These are phyloP conservation scores for Fabriciana adippe DNA, from an alignment of 2,888 invertebrate genomes.

Conservation along the genomic window DNA sequence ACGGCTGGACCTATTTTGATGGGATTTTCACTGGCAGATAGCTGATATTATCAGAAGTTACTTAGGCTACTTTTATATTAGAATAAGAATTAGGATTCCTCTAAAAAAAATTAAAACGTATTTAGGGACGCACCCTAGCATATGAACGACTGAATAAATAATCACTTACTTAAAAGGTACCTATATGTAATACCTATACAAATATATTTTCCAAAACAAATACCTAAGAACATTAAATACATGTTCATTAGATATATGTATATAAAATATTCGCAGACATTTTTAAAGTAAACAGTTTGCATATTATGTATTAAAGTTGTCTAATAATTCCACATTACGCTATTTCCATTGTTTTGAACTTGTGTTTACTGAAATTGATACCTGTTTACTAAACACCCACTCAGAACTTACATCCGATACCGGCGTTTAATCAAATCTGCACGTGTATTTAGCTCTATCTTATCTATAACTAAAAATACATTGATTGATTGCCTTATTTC, in stretches of 20 bases:
- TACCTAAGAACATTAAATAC: background rate
- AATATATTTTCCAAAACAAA: background rate
- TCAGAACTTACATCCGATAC: constrained; percentile 35
- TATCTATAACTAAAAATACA: constrained; percentile 32
- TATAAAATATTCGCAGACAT: background rate
- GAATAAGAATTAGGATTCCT: too few species aligned
- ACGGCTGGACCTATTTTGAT: too few species aligned
- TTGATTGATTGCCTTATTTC: constrained; percentile 26
- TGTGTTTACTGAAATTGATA: constrained; percentile 12
- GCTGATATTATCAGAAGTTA: too few species aligned
- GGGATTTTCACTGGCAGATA: too few species aligned
- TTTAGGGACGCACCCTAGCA: background rate
- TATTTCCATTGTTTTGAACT: constrained; percentile 12
- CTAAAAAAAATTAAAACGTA: too few species aligned
- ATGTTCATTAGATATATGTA: background rate
- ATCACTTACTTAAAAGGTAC: constrained; percentile 11
- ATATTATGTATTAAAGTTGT: background rate
- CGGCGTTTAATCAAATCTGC: constrained; percentile 37
- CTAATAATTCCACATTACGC: constrained; percentile 12
- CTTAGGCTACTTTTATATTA: too few species aligned
- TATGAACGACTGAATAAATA: constrained; percentile 21
- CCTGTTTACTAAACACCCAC: constrained; percentile 34
- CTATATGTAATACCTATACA: background rate
- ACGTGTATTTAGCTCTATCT: constrained; percentile 31
- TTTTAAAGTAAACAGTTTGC: background rate